Conservation (phyloP, 2,113 vertebrate species). For the Prietella phreatophila region DNA sequence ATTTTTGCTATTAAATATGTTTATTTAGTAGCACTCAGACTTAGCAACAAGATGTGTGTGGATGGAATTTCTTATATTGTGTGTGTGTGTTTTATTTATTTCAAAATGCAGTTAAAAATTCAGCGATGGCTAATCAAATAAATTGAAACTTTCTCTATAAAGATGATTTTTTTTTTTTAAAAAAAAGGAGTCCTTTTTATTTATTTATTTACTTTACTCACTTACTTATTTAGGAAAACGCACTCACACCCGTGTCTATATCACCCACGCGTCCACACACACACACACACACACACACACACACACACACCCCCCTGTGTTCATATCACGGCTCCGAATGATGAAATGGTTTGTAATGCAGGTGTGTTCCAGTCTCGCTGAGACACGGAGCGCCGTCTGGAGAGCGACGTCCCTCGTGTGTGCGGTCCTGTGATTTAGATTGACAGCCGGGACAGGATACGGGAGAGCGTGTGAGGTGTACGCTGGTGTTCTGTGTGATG, state of each 20-base stretch:
- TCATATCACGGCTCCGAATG: neutral
- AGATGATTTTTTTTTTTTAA: too few species aligned
- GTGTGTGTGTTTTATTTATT: too few species aligned
- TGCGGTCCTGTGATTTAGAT: neutral
- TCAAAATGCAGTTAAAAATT: neutral
- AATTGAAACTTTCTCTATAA: neutral
- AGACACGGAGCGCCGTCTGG: neutral
- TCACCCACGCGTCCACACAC: too few species aligned
- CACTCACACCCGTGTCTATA: too few species aligned
- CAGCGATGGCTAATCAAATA: neutral
- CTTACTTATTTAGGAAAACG: neutral
- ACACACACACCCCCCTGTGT: neutral
- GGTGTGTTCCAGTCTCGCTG: neutral
- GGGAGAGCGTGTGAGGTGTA: neutral
- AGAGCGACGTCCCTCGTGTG: neutral
- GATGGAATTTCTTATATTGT: too few species aligned
- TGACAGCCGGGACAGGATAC: neutral
- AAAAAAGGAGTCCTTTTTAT: neutral
- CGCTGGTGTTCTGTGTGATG: neutral
- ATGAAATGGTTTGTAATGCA: slow-evolving; percentile 1
- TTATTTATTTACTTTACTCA: neutral
- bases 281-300: neutral
- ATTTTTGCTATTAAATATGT: too few species aligned
- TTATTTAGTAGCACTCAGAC: too few species aligned
- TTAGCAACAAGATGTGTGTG: too few species aligned